Conservation (phyloP, 2,797 vertebrate species). For the Cyprinella venusta region DNA sequence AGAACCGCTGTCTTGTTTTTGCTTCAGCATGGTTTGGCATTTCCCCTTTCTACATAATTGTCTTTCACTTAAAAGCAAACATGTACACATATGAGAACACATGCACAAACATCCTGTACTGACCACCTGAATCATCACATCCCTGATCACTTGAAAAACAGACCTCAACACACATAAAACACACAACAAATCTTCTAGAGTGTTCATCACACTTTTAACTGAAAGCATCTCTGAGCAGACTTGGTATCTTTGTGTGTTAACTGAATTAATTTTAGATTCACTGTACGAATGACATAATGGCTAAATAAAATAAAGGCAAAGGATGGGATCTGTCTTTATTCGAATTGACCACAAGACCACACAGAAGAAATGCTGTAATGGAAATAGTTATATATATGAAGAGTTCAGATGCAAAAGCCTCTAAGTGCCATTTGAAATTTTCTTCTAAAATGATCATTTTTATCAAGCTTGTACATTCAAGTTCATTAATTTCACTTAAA, state of each 20-base stretch:
- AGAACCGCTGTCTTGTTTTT: slow-evolving; percentile 6
- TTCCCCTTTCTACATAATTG: slow-evolving; percentile 16
- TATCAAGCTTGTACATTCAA: too few species aligned
- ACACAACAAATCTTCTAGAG: slow-evolving; percentile 25
- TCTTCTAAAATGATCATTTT: too few species aligned
- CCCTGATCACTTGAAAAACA: not conserved
- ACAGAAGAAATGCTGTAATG: not conserved
- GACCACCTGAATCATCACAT: slow-evolving; percentile 4
- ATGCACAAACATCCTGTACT: slow-evolving; percentile 44
- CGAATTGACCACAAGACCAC: not conserved
- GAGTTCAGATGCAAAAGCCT: too few species aligned
- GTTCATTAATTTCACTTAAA: too few species aligned
- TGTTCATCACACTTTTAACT: not conserved
- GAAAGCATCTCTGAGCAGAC: slow-evolving; percentile 30
- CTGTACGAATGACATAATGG: not conserved
- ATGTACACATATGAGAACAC: slow-evolving; percentile 11
- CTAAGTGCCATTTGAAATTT: too few species aligned
- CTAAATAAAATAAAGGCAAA: not conserved
- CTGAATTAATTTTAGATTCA: not conserved
- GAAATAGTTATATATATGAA: not conserved
- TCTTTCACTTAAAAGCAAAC: slow-evolving; percentile 44
- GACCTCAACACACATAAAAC: not conserved
- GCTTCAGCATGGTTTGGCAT: not conserved
- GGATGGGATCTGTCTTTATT: not conserved
- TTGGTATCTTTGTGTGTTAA: not conserved